These are phyloP conservation scores for Actenoides hombroni DNA, from an alignment of 2,113 vertebrate species.

Conservation along the genomic window DNA sequence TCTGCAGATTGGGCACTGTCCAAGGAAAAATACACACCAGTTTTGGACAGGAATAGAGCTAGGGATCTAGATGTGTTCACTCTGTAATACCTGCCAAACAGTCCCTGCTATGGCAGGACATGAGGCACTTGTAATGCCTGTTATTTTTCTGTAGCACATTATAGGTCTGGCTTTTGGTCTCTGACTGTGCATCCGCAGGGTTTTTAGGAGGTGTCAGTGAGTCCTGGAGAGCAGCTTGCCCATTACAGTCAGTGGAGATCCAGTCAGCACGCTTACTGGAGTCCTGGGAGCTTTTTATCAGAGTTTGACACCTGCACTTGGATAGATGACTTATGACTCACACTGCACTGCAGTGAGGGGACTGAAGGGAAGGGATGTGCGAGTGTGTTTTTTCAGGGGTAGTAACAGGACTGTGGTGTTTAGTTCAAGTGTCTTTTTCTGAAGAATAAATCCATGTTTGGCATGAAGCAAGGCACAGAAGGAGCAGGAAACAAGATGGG, in stretches of 20 bases:
- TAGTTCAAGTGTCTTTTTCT: not conserved
- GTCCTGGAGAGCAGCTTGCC: not conserved
- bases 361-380: not conserved
- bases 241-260: not conserved
- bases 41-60: not conserved
- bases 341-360: not conserved
- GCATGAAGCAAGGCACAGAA: not conserved
- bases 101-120: not conserved
- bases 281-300: not conserved
- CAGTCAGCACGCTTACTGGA: not conserved
- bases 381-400: not conserved
- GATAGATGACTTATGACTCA: not conserved
- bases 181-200: not conserved
- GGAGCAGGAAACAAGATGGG: not conserved
- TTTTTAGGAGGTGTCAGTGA: not conserved
- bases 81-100: constrained; percentile 3
- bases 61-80: not conserved
- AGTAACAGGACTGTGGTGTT: not conserved
- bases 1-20: not conserved
- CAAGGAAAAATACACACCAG: constrained; percentile 45
- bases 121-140: not conserved
- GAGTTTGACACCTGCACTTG: not conserved
- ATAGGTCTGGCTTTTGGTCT: not conserved
- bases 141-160: not conserved
- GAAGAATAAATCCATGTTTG: not conserved